phyloP scores from a whole-genome alignment of 2,888 invertebrate species.

The Cantharis rustica region DNA sequence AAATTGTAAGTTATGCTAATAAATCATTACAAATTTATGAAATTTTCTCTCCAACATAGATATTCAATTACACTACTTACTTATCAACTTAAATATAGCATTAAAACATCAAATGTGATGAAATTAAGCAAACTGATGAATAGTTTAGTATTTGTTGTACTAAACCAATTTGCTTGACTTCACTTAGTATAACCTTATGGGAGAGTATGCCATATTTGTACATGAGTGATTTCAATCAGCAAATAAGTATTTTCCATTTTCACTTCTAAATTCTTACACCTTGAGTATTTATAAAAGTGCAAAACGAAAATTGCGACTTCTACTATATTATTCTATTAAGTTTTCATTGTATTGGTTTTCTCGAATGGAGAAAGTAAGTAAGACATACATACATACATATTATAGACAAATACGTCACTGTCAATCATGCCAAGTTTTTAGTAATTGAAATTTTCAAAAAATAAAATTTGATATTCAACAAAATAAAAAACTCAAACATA shows the following conservation, averaged over 20 bases:
- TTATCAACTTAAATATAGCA: background rate
- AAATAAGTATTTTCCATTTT: background rate
- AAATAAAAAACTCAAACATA: too few relatives aligned
- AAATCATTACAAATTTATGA: background rate
- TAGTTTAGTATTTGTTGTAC: background rate
- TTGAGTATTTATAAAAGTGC: background rate
- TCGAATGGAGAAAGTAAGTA: too few relatives aligned
- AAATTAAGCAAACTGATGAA: background rate
- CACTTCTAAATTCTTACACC: background rate
- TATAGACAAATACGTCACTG: too few relatives aligned
- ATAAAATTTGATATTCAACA: too few relatives aligned
- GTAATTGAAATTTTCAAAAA: too few relatives aligned
- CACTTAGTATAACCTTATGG: background rate
- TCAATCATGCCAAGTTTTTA: too few relatives aligned
- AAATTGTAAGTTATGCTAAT: background rate
- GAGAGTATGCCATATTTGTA: background rate
- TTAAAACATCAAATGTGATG: background rate
- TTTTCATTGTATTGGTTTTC: background rate
- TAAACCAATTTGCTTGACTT: background rate
- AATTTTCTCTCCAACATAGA: background rate
- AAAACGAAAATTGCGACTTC: background rate
- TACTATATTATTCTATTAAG: background rate
- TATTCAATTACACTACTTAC: background rate
- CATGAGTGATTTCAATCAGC: background rate
- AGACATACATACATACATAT: too few relatives aligned